phyloP scores from a whole-genome alignment of 2,113 vertebrate species.

The Donacobius atricapilla region DNA sequence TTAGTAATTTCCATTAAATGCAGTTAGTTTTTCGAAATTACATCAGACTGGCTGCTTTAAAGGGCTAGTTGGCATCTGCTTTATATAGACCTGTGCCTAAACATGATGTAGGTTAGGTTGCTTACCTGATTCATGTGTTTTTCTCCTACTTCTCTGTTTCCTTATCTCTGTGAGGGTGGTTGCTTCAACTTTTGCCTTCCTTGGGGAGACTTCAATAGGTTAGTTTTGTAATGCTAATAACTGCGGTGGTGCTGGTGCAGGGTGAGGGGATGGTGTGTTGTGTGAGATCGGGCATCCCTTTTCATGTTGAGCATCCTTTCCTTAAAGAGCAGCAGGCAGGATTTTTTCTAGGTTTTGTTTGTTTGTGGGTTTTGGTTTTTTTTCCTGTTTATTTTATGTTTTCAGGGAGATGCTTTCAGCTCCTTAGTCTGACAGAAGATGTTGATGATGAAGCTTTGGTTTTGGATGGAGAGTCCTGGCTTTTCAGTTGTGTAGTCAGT shows the following conservation, averaged over 20 bases:
- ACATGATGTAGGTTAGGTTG: neutral
- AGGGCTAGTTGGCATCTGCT: neutral
- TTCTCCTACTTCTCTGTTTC: neutral
- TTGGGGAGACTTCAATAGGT: neutral
- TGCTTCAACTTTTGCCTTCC: neutral
- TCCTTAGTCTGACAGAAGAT: neutral
- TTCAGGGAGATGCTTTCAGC: neutral
- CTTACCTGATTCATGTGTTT: rapidly evolving
- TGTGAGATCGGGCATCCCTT: neutral
- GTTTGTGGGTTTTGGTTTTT: neutral
- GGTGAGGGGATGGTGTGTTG: neutral
- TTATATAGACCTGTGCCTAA: neutral
- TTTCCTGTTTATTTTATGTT: neutral
- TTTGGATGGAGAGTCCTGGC: neutral
- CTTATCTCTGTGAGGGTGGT: neutral
- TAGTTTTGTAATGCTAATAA: neutral
- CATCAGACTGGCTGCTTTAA: neutral
- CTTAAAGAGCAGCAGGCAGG: neutral
- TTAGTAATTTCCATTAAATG: neutral
- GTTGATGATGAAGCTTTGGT: rapidly evolving
- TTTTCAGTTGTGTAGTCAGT: neutral
- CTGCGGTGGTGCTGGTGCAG: neutral
- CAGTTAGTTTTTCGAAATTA: neutral
- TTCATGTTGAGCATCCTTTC: neutral
- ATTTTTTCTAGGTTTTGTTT: neutral